These are phyloP conservation scores for Nannospalax galili DNA, from an alignment of 2,113 vertebrate genomes.

Conservation along the genomic window DNA sequence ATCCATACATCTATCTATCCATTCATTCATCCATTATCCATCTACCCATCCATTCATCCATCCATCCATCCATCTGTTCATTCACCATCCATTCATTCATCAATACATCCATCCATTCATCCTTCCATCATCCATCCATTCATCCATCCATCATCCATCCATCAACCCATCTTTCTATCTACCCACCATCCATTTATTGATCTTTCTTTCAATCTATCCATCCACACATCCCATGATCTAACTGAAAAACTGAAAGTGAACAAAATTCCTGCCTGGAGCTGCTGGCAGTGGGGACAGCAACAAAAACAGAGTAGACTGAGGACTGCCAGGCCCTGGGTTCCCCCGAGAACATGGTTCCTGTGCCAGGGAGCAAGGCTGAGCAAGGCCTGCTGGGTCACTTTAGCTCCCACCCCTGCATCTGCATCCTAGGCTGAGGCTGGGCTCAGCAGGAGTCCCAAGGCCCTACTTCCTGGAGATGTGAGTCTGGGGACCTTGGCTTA, in stretches of 20 bases:
- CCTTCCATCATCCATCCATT: too few species aligned
- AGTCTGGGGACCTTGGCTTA: background rate
- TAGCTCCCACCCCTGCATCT: fast-evolving
- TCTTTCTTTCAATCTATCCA: background rate
- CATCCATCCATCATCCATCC: too few species aligned
- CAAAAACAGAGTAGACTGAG: fast-evolving
- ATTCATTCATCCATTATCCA: too few species aligned
- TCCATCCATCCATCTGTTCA: too few species aligned
- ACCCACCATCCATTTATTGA: background rate
- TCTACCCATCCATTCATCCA: too few species aligned
- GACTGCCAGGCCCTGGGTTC: fast-evolving
- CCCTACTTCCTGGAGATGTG: fast-evolving
- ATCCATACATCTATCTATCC: too few species aligned
- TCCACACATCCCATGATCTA: background rate
- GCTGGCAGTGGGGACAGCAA: background rate
- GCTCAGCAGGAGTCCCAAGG: background rate
- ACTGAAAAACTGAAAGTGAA: background rate
- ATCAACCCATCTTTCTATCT: too few species aligned
- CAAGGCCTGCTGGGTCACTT: fast-evolving
- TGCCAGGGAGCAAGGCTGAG: fast-evolving
- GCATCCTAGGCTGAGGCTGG: background rate
- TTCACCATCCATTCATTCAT: too few species aligned
- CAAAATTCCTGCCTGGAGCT: fast-evolving
- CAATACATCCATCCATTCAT: too few species aligned
- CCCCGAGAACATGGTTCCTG: fast-evolving